Evolutionary conservation across 2,113 vertebrate genomes (phyloP).

Genomic region (Tringa solitaria): DNA sequence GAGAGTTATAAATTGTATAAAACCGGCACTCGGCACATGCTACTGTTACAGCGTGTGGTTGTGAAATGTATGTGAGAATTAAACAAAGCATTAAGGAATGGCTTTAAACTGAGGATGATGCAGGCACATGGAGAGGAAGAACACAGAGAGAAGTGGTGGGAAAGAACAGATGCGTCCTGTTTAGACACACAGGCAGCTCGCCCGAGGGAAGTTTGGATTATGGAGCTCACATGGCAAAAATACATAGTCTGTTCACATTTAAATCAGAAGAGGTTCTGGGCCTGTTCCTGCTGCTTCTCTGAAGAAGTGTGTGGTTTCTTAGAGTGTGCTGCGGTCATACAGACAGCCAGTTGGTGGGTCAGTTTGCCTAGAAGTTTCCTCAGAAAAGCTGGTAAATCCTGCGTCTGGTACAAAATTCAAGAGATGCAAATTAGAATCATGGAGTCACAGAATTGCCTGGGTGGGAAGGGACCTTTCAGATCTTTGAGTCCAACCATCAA

Average conservation of each 20-base stretch:
- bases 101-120: background rate
- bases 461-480: too few species aligned
- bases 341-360: background rate
- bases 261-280: background rate
- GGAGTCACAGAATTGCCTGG: too few species aligned
- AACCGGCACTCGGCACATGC: background rate
- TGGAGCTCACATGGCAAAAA: constrained; percentile 10
- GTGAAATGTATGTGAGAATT: background rate
- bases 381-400: background rate
- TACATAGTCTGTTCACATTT: constrained; percentile 16
- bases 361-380: background rate
- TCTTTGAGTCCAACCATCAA: too few species aligned
- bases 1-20: background rate
- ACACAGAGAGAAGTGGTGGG: constrained; percentile 39
- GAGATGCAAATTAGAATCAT: background rate
- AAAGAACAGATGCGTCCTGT: constrained; percentile 57
- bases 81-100: constrained; percentile 10
- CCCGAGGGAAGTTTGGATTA: constrained; percentile 28
- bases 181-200: constrained; percentile 22
- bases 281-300: background rate
- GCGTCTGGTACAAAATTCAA: background rate
- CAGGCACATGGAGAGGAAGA: background rate
- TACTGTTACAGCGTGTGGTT: background rate
- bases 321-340: background rate
- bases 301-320: background rate